Evolutionary conservation across 2,888 invertebrate genomes (phyloP), one percentile per base, ranked within the genome.

Genomic region (Ptilodon capucinus): DNA sequence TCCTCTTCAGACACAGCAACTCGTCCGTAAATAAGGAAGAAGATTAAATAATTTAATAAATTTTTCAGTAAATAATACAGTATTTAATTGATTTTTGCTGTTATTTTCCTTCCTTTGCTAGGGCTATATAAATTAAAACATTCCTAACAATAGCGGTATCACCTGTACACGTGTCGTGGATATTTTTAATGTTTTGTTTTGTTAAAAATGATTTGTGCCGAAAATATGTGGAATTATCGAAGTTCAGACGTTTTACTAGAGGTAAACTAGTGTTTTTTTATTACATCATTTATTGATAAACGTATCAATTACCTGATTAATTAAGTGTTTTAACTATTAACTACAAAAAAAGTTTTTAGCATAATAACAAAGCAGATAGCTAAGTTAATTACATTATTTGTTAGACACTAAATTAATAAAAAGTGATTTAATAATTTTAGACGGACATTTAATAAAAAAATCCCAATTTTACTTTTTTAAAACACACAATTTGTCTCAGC

Each of bases 181-280:
- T 21, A 5, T 21, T 11, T 2, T 39, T 39, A 43, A 47, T 36
- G 50, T 64, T 56, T 46, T 46, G 44, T 38, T 53, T 41, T 23
- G 40, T 54, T 53, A 44, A 30, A 32, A 40, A 41, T 42, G 36
- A 38, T 40, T 42, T 34, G 32, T 32, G 34, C 42, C 23, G 39
- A 40, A 28, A 69, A 58, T 42, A 76, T 77, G 77, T 81, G 79
- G 80, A 68, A 74, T 17, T 71, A 67, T 57, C 63, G 60, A 7
- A 62, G 67, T 25, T 52, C 74, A 0, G 68, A 76, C 48, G 44
- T 78, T 8, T 57, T 79, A 23, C 63, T 74, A 34, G 72, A 80
- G 80, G 81, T 82, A 72, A n/a, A n/a, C 51, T 7, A 9, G 13
- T 1, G 4, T 44, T 25, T 42, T 48, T 39, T 21, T 34, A 1